Evolutionary conservation across 2,113 vertebrate species (phyloP).

Genomic region (Phylloscopus whistleri): DNA sequence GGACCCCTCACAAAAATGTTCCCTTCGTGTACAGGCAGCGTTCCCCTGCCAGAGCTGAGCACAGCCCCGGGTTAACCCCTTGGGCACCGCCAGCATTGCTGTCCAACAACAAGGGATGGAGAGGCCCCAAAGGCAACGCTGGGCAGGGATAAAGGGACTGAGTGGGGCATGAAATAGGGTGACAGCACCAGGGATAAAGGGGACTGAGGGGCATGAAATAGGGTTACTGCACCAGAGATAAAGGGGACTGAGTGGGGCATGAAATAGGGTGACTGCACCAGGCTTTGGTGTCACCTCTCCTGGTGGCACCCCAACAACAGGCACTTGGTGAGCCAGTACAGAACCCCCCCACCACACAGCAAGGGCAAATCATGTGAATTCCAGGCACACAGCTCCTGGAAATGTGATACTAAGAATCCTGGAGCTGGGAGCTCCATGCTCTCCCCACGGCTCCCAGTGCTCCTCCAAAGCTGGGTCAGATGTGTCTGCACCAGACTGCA

Average conservation of each 20-base stretch:
- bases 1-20: neutral
- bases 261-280: fast-evolving
- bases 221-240: neutral
- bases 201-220: fast-evolving
- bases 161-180: neutral
- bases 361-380: neutral
- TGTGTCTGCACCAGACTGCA: neutral
- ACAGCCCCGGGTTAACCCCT: neutral
- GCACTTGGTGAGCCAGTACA: neutral
- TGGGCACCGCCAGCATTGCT: fast-evolving
- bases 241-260: neutral
- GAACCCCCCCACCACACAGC: neutral
- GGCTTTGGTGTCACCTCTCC: neutral
- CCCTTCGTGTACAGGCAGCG: neutral
- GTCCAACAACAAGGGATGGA: fast-evolving
- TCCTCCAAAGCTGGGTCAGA: neutral
- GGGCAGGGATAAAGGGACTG: neutral
- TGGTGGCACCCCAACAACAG: neutral
- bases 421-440: neutral
- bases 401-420: fast-evolving
- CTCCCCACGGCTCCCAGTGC: neutral
- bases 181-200: neutral
- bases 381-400: neutral
- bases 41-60: neutral
- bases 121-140: fast-evolving